Percentiles rank a stretch among this genome's conserved stretches.
Conservation (phyloP, 37 sponge, comb jelly and placozoan species). For the Hormiphora californensis region DNA sequence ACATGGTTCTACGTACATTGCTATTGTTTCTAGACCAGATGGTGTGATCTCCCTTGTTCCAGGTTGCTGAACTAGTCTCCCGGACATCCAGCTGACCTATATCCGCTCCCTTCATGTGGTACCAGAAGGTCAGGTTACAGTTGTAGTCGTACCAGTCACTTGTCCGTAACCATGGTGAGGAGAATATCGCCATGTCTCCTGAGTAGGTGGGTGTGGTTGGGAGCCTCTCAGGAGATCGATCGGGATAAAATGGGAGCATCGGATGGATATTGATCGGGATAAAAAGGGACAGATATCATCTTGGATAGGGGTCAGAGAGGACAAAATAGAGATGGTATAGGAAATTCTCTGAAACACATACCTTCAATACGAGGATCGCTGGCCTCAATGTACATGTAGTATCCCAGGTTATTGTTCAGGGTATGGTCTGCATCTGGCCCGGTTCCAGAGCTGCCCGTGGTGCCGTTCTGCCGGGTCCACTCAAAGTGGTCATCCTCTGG, state of each 20-base stretch:
- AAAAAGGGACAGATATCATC: too few species aligned
- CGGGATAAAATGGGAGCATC: too few species aligned
- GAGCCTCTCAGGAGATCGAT: too few species aligned
- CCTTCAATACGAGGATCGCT: background rate
- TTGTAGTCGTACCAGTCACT: constrained; percentile 46
- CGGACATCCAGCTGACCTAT: constrained; percentile 55
- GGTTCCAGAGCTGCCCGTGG: constrained; percentile 49
- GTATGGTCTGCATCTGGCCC: constrained; percentile 48
- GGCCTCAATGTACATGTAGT: constrained; percentile 56
- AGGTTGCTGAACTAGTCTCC: constrained; percentile 43
- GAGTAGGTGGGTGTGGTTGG: too few species aligned
- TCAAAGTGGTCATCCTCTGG: constrained; percentile 56
- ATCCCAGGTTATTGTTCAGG: constrained; percentile 39
- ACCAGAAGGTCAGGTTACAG: constrained; percentile 58
- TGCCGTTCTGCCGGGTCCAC: constrained; percentile 41
- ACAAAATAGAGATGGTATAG: too few species aligned
- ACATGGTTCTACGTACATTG: too few species aligned
- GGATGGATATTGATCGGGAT: too few species aligned
- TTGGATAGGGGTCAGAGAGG: too few species aligned
- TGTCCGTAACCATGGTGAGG: constrained; percentile 24
- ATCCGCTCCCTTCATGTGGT: constrained; percentile 57
- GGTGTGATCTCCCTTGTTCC: background rate
- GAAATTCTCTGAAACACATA: too few species aligned
- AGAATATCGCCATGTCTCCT: constrained; percentile 46
- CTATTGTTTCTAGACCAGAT: constrained; percentile 38